phyloP scores from a whole-genome alignment of 2,113 vertebrate genomes.

The Rhea pennata region DNA sequence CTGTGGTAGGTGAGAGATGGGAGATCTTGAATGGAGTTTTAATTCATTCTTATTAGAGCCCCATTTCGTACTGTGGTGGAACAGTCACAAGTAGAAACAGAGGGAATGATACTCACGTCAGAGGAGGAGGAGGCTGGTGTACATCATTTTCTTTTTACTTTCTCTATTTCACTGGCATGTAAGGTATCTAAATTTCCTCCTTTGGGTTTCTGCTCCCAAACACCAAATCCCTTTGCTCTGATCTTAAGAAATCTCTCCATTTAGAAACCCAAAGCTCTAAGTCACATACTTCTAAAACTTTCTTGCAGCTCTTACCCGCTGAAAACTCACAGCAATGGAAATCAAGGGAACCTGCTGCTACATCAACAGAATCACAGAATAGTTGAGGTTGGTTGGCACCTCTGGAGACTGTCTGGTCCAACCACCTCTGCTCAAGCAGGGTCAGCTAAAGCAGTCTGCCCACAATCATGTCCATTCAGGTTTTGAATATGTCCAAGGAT shows the following conservation, averaged over 20 bases:
- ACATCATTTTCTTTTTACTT: not conserved
- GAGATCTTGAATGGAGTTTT: not conserved
- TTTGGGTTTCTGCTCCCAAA: not conserved
- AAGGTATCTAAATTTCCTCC: not conserved
- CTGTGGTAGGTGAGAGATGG: not conserved
- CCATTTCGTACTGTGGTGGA: not conserved
- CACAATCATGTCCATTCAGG: too few species aligned
- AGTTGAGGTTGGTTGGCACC: too few species aligned
- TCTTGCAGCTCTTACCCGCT: not conserved
- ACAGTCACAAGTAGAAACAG: not conserved
- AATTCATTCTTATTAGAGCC: not conserved
- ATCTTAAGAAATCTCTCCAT: not conserved
- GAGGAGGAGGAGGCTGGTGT: not conserved
- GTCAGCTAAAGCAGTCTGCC: too few species aligned
- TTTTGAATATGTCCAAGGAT: too few species aligned
- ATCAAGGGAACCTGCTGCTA: not conserved
- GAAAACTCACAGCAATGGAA: not conserved
- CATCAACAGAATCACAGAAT: not conserved
- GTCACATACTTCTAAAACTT: not conserved
- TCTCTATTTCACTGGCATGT: not conserved
- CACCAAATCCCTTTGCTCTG: not conserved
- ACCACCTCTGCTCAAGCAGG: too few species aligned
- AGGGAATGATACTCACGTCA: not conserved
- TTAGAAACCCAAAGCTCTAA: not conserved
- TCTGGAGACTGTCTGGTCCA: too few species aligned